phyloP scores from a whole-genome alignment of 37 sponge, comb jelly and placozoan genomes.

The Spongilla lacustris region DNA sequence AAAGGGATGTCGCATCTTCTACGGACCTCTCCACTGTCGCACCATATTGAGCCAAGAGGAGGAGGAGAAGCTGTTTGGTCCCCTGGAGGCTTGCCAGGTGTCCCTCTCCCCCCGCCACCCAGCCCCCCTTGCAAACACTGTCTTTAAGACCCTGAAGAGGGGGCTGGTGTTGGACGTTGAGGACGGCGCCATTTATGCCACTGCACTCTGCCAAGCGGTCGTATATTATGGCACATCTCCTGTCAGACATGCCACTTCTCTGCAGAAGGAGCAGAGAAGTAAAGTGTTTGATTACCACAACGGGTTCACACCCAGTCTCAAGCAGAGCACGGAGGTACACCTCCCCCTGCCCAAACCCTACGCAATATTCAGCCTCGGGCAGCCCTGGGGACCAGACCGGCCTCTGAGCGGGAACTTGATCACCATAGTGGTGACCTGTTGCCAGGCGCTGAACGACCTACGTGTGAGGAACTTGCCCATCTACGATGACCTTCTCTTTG shows the following conservation, averaged over 20 bases:
- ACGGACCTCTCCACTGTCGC: constrained; percentile 65
- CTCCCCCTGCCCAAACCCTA: constrained; percentile 72
- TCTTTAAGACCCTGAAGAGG: constrained; percentile 47
- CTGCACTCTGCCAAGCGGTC: constrained; percentile 44
- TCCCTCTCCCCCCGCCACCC: constrained; percentile 65
- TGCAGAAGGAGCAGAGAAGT: constrained; percentile 41
- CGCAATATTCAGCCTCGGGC: constrained; percentile 72
- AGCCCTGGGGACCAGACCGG: constrained; percentile 80
- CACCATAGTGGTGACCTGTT: constrained; percentile 62
- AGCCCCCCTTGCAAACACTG: constrained; percentile 25
- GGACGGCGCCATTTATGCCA: constrained; percentile 41
- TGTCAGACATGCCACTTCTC: constrained; percentile 21
- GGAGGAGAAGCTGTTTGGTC: constrained; percentile 65
- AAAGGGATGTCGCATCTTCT: constrained; percentile 49
- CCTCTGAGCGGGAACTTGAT: constrained; percentile 72
- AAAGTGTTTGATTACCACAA: constrained; percentile 48
- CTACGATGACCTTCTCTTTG: constrained; percentile 56
- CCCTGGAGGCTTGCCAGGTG: constrained; percentile 49
- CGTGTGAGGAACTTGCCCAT: constrained; percentile 13
- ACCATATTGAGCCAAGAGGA: constrained; percentile 28
- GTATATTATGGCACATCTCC: constrained; percentile 59
- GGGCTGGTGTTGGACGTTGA: constrained; percentile 50
- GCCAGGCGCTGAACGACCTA: constrained; percentile 65
- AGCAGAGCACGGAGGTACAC: constrained; percentile 21
- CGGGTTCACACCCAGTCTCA: constrained; percentile 46